Conservation (phyloP, 2,113 vertebrate species). For the Tenrec ecaudatus region DNA sequence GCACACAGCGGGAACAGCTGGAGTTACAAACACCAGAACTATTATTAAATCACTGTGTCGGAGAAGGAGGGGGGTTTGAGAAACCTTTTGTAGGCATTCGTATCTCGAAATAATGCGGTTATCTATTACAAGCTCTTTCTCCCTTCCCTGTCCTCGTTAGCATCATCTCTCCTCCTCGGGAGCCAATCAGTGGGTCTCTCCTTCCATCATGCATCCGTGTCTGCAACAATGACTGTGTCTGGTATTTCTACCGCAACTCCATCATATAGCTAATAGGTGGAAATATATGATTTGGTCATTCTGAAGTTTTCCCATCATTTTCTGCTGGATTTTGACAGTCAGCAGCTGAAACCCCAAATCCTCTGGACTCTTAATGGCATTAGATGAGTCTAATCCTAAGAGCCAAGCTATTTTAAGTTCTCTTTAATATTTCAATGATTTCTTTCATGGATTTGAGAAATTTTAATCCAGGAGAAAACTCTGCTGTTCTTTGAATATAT, state of each 20-base stretch:
- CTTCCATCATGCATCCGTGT: neutral
- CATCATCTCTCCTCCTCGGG: conserved; percentile 30
- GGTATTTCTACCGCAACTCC: neutral
- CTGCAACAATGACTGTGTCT: neutral
- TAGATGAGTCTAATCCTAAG: conserved; percentile 28
- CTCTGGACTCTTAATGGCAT: neutral
- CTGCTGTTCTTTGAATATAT: neutral
- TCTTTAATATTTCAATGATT: conserved; percentile 9
- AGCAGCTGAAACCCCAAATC: neutral
- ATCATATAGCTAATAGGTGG: neutral
- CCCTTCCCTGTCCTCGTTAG: neutral
- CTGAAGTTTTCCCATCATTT: conserved; percentile 14
- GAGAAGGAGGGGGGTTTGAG: neutral
- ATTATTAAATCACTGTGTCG: conserved; percentile 79
- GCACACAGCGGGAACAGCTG: conserved; percentile 67
- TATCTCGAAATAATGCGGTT: conserved; percentile 74
- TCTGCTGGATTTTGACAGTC: neutral
- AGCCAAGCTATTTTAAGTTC: neutral
- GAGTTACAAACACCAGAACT: conserved; percentile 71
- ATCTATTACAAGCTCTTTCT: conserved; percentile 50
- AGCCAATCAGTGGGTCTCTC: conserved; percentile 41
- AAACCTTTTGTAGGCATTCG: conserved; percentile 70
- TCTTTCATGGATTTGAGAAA: conserved; percentile 18
- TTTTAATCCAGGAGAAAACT: neutral
- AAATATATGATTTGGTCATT: conserved; percentile 36